Evolutionary conservation across 2,888 invertebrate species (phyloP), one percentile per base, ranked within the genome.

Genomic region (Idaea biselata): DNA sequence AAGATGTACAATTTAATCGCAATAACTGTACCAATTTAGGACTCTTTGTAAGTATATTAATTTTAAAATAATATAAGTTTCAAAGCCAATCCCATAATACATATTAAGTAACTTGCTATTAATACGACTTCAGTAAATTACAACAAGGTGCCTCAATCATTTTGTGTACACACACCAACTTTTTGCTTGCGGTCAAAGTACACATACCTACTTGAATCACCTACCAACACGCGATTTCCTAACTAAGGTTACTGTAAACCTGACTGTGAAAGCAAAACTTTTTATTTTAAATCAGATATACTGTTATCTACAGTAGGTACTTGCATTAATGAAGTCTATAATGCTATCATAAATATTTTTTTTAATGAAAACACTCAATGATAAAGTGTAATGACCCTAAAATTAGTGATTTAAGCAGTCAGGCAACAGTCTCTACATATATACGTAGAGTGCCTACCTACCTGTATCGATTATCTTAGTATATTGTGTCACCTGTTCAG

Each of bases 341-440:
- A n/a, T n/a, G 32, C 32, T 32, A 32, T 32, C 32, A 32, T 8
- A 11, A 32, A 11, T 44, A 44, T 7, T 44, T 44, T 3, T 5
- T 44, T 44, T 44, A 44, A 8, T 14, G 8, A 14, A 44, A 44
- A 44, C 11, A 44, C 44, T 44, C 11, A 44, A 44, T 14, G 44
- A 44, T 44, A 44, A 44, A 44, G 44, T 44, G 44, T 44, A 44
- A 44, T 44, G 44, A 44, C 44, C 44, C 44, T 44, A 44, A 44
- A 44, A 44, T 44, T 14, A 44, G 11, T 44, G 44, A 44, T 44
- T 8, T 44, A 44, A 8, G 14, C 14, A 32, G 11, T 6, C 11
- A 44, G 44, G 44, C 14, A 11, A 44, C 1, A 44, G 44, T 44
- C 2, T 32, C 6, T 44, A 44, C 44, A 44, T 44, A 44, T 3